Base-by-base conservation (phyloP, 2,797 vertebrate species). In the Propithecus perrieri region DNA sequence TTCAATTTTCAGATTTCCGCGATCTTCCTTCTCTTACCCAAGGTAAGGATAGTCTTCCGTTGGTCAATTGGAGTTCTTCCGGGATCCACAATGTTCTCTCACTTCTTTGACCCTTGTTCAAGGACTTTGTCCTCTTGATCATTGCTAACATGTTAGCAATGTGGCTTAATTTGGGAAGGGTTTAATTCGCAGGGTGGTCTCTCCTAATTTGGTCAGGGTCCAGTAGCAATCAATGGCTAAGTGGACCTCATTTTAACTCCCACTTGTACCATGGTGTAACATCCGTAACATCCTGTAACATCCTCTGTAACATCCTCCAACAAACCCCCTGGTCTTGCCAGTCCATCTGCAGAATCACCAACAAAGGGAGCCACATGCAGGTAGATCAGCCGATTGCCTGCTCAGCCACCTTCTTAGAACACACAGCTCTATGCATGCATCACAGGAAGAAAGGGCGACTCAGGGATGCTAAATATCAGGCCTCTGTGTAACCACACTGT, bases 311-410 rank as follows among this genome's bases (percentile, higher is more conserved):
- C 13, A 38, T 38, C 43, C 38, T 85, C n/a, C 46, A 48, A 0
- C 1, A 28, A 59, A 28, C 24, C 1, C n/a, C 9, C 12, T 11
- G 0, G 6, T 63, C 48, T 12, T 20, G 33, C 4, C 7, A 13
- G 4, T 17, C 35, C 38, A 69, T 10, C 38, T 75, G 2, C 2
- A 85, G 53, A 59, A 43, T 30, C 38, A 65, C 26, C 41, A 20
- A 3, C 9, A 46, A 81, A 41, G 6, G 7, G 2, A 18, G 7
- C 33, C 38, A n/a, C 8, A 4, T 43, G 43, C 11, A 18, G 14
- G 22, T 22, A 28, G 17, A 94, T 4, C 0, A 10, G 18, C 1
- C 7, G 6, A 2, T 30, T 46, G 2, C 28, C 50, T 33, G 30
- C 13, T 24, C 41, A 61, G 24, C 17, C 2, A 28, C 22, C 2